Percentiles rank a stretch among this genome's conserved stretches.
Evolutionary conservation across 2,113 vertebrate genomes (phyloP).

Genomic region (Ellobius talpinus): DNA sequence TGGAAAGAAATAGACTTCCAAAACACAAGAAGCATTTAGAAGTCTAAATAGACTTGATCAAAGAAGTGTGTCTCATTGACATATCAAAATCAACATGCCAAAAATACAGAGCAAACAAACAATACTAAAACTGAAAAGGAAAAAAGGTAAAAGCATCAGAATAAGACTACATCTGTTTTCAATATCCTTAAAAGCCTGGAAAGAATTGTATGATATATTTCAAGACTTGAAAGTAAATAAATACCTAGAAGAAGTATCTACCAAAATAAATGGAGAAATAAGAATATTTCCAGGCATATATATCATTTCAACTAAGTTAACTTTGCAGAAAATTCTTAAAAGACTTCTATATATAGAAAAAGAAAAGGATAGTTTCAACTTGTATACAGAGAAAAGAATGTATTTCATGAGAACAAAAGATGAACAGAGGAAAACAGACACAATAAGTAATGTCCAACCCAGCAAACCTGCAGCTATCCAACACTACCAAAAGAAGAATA

Average conservation of each 20-base stretch:
- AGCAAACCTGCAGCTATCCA: background rate
- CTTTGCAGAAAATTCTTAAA: background rate
- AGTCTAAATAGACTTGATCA: background rate
- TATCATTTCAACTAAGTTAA: background rate
- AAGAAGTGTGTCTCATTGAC: background rate
- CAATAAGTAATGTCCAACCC: background rate
- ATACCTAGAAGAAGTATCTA: background rate
- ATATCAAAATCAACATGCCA: background rate
- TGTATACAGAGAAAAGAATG: background rate
- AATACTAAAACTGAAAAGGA: background rate
- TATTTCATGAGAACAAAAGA: background rate
- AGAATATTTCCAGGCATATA: background rate
- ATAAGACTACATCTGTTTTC: background rate
- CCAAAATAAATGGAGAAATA: background rate
- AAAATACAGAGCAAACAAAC: background rate
- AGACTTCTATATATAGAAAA: background rate
- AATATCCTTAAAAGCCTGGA: background rate
- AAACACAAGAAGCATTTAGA: background rate
- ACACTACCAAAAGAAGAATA: background rate
- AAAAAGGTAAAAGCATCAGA: background rate
- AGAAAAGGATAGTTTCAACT: background rate
- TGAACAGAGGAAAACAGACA: background rate
- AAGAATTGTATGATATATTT: background rate
- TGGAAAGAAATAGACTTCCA: background rate
- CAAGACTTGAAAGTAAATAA: background rate